A percentile compares a stretch with the other conserved stretches of the same genome.
Evolutionary conservation across 2,113 vertebrate species (phyloP).

Genomic region (Hucho hucho): DNA sequence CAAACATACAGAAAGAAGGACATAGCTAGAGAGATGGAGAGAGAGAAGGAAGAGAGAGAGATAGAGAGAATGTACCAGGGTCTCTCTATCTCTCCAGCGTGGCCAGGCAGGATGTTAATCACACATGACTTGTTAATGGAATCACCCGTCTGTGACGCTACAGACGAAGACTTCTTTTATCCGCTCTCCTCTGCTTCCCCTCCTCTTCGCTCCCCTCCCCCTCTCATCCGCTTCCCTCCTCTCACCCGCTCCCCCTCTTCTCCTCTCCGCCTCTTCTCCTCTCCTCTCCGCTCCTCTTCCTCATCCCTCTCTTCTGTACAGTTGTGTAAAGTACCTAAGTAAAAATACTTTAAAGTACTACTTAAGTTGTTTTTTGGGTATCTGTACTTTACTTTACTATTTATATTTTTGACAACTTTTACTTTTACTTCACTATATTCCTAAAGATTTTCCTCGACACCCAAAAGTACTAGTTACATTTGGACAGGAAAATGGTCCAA

Average conservation of each 20-base stretch:
- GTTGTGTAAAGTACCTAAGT: no score
- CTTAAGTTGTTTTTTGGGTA: no score
- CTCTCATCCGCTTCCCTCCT: background rate
- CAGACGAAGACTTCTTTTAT: background rate
- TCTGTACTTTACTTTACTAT: no score
- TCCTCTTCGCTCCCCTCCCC: background rate
- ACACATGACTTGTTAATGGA: constrained; percentile 52
- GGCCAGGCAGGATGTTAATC: constrained; percentile 38
- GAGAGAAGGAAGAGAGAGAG: background rate
- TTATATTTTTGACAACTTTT: no score
- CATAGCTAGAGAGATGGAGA: background rate
- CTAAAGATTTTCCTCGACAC: no score
- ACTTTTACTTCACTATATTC: no score
- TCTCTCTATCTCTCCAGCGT: background rate
- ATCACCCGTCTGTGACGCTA: constrained; percentile 25
- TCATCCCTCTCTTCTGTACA: background rate
- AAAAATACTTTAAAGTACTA: no score
- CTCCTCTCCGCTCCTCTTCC: background rate
- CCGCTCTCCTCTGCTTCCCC: background rate
- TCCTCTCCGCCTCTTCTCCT: background rate
- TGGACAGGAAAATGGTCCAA: no score
- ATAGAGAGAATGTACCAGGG: background rate
- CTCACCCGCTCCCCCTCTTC: background rate
- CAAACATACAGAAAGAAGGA: no score
- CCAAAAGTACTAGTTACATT: no score